phyloP scores from a whole-genome alignment of 2,888 invertebrate species.

The Brachyptera putata region DNA sequence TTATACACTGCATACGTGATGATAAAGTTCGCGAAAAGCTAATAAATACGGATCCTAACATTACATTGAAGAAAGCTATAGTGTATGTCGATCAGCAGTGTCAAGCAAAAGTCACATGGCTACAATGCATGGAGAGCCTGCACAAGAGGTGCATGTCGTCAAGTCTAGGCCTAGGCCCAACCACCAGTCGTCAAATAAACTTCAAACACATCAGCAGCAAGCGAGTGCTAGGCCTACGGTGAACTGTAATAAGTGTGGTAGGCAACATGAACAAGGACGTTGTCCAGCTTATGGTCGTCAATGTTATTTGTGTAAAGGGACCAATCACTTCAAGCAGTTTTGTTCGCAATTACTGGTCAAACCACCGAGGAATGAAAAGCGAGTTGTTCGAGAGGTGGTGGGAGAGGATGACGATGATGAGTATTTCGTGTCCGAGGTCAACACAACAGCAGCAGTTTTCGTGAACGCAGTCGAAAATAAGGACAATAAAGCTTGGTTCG shows the following conservation, averaged over 20 bases:
- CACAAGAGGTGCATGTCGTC: not conserved
- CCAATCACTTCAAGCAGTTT: not conserved
- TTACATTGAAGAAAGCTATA: not conserved
- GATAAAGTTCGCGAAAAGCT: not conserved
- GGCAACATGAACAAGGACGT: not conserved
- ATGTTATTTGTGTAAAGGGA: not conserved
- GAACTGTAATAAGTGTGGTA: not conserved
- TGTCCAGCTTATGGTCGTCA: not conserved
- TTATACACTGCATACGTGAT: not conserved
- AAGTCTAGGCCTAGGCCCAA: too few species aligned
- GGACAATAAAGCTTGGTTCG: not conserved
- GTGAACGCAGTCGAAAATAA: conserved; percentile 1
- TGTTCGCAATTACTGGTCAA: not conserved
- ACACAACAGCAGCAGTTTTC: not conserved
- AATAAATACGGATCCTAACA: not conserved
- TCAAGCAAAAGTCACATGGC: not conserved
- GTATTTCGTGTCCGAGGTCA: not conserved
- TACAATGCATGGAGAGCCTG: not conserved
- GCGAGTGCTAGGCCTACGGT: not conserved
- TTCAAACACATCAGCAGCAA: too few species aligned
- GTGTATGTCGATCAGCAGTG: not conserved
- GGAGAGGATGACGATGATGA: not conserved
- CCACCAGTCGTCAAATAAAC: not conserved
- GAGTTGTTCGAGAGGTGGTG: not conserved
- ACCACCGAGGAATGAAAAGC: not conserved